These are phyloP conservation scores for Epirrhoe tristata DNA, from an alignment of 2,888 invertebrate genomes.

Conservation along the genomic window DNA sequence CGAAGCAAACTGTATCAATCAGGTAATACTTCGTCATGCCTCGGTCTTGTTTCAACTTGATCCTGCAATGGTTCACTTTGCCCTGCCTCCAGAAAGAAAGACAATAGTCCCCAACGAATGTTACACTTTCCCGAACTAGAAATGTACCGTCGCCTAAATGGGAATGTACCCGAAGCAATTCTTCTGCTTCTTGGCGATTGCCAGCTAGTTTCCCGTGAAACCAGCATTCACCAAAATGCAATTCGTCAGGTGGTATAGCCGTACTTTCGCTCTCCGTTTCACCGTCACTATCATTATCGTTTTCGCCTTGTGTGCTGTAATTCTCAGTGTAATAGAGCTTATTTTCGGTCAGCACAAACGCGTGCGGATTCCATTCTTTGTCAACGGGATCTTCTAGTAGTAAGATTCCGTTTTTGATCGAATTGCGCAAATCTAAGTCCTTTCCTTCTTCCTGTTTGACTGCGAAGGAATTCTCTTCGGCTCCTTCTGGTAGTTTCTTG, in stretches of 20 bases:
- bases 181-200: conserved; percentile 92
- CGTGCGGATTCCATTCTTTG: conserved; percentile 96
- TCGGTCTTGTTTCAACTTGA: conserved; percentile 94
- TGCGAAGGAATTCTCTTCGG: conserved; percentile 89
- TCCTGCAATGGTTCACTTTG: conserved; percentile 96
- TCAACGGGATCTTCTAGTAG: conserved; percentile 95
- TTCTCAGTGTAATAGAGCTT: conserved; percentile 95
- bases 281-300: conserved; percentile 86
- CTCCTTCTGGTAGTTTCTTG: conserved; percentile 96
- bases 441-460: conserved; percentile 85
- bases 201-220: conserved; percentile 95
- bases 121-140: conserved; percentile 96
- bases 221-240: conserved; percentile 97
- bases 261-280: conserved; percentile 85
- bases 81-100: conserved; percentile 97
- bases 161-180: conserved; percentile 90
- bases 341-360: conserved; percentile 95
- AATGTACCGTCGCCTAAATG: conserved; percentile 96
- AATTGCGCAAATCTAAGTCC: conserved; percentile 92
- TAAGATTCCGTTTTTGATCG: conserved; percentile 95
- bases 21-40: conserved; percentile 96
- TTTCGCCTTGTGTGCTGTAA: conserved; percentile 78
- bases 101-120: conserved; percentile 98
- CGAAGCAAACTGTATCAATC: conserved; percentile 94
- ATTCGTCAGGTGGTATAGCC: conserved; percentile 92